Evolutionary conservation across 1,140 invertebrate genomes (phyloP).

Genomic region (Bursaphelenchus mucronatus): DNA sequence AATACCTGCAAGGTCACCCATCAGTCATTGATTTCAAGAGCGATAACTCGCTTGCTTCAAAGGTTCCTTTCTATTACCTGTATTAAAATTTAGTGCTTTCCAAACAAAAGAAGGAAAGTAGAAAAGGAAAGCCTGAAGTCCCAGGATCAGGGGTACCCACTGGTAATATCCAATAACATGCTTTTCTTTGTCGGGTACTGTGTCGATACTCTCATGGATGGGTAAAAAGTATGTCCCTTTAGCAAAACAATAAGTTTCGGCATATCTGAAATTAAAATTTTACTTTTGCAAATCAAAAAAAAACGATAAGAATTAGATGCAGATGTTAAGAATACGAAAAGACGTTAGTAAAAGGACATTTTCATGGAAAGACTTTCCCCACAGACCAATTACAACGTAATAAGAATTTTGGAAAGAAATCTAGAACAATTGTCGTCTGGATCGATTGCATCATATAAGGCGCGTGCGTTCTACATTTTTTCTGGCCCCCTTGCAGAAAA

Average conservation of each 20-base stretch:
- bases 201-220: slow-evolving; percentile 49
- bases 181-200: slow-evolving; percentile 42
- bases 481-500: too few relatives aligned
- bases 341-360: too few relatives aligned
- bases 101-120: slow-evolving; percentile 58
- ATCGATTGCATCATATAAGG: neutral
- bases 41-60: neutral
- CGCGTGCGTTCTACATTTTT: too few relatives aligned
- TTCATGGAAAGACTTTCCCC: too few relatives aligned
- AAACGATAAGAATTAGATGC: too few relatives aligned
- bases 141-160: slow-evolving; percentile 62
- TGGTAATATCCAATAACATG: slow-evolving; percentile 63
- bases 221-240: slow-evolving; percentile 59
- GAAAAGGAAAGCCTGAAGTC: slow-evolving; percentile 56
- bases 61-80: slow-evolving; percentile 36
- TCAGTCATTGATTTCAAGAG: neutral
- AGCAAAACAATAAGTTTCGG: slow-evolving; percentile 60
- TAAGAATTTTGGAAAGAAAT: too few relatives aligned
- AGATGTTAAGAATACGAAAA: too few relatives aligned
- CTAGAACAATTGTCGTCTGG: neutral
- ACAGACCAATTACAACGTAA: too few relatives aligned
- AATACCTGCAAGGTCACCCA: slow-evolving; percentile 41
- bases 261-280: slow-evolving; percentile 45
- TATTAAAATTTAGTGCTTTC: slow-evolving; percentile 54
- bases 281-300: slow-evolving; percentile 11